Evolutionary conservation across 2,113 vertebrate species (phyloP), one percentile per base, ranked within the genome.

Genomic region (Pseudorectes ferrugineus): DNA sequence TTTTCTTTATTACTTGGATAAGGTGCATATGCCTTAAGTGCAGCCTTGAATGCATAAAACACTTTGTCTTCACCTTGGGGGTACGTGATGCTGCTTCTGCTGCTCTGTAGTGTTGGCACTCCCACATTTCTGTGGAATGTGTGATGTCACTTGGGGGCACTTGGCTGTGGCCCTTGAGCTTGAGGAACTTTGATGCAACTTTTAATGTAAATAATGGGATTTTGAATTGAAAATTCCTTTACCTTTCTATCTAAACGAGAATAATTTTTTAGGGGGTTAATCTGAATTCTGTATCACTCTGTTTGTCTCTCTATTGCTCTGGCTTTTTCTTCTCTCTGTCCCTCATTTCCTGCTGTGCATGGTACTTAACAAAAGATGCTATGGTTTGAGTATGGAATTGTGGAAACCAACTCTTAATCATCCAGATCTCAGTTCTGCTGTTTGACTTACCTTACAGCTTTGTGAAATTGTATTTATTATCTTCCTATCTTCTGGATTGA

Each of bases 221-320:
- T 92, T 88, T 72, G 25, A 38, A 29, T 58, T 83, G 24, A 70
- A 72, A 88, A 45, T 55, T 35, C 28, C 26, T 68, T 93, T 74
- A 19, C 31, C 38, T 84, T 55, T 46, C 52, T 67, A 0, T 43
- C 22, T 70, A 49, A 85, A 25, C 10, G 11, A 63, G 35, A 87
- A 21, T 10, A 46, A 7, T 79, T 80, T 96, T 52, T 61, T 14
- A 35, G 42, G 35, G 11, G 10, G 12, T 80, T 94, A 79, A 45
- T 77, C n/a, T 52, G 36, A 46, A 22, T 51, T 92, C 12, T 29
- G 0, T n/a, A 6, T 65, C 0, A 0, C 38, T 36, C 13, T 35
- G 0, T 75, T 71, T 61, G 9, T 66, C 4, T 58, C 1, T 62
- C 1, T 46, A 2, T 46, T 61, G 14, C 33, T 49, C 18, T 72